A percentile compares a stretch with the other conserved stretches of the same genome.
phyloP scores from a whole-genome alignment of 2,797 vertebrate species.

The Hapalemur alaotrensis region DNA sequence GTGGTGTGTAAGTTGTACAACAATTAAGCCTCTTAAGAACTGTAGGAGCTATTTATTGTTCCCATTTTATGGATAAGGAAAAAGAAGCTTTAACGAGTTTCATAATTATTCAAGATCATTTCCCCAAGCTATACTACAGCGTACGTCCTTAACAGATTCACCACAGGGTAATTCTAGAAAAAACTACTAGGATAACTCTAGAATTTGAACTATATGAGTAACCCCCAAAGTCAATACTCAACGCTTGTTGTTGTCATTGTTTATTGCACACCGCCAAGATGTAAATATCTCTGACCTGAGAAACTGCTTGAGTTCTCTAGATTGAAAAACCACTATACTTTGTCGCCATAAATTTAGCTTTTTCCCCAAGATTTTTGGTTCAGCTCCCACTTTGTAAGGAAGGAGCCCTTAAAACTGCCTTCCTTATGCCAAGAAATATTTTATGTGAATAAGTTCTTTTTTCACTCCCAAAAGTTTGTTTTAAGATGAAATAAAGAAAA shows the following conservation, averaged over 20 bases:
- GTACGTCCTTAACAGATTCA: neutral
- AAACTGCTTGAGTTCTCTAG: neutral
- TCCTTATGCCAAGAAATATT: neutral
- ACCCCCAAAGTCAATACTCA: neutral
- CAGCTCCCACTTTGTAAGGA: neutral
- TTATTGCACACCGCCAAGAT: neutral
- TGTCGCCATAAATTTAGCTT: neutral
- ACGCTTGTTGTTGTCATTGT: neutral
- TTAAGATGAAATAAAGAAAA: slow-evolving; percentile 38
- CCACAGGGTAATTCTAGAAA: neutral
- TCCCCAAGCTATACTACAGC: neutral
- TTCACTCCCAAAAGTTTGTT: neutral
- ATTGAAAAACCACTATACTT: neutral
- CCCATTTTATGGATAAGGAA: neutral
- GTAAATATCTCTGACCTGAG: neutral
- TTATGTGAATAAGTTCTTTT: neutral
- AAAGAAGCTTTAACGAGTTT: neutral
- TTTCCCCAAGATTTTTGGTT: neutral
- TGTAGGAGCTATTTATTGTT: neutral
- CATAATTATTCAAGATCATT: neutral
- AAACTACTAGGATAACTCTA: neutral
- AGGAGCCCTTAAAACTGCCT: neutral
- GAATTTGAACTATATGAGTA: neutral
- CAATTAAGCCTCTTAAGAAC: neutral
- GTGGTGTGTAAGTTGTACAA: neutral